Base-by-base conservation (phyloP, 92 coral and sea anemone genomes). In the Paramuricea clavata region DNA sequence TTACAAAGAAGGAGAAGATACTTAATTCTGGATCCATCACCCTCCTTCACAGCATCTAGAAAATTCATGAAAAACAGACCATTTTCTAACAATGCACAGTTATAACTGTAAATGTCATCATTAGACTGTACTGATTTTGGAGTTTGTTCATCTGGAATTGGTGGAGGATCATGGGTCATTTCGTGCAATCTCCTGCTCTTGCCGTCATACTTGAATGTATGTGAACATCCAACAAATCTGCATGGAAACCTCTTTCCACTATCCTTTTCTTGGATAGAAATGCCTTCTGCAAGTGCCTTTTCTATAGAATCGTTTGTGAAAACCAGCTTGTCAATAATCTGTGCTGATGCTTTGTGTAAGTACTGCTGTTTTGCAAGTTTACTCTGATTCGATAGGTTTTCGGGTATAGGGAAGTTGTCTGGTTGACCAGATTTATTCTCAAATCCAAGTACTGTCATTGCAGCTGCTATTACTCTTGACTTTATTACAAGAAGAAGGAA, bases 391-490 rank as follows among this genome's bases (percentile, higher is more conserved):
- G 19, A 16, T 30, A 90, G 34, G 56, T 87, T 70, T 6, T 49
- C 69, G n/a, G 93, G 93, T 6, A 90, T 10, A 0, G 91, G 86
- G 22, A 17, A 76, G 41, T 87, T 75, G 0, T 1, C 35, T 11
- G 93, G 93, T 33, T 77, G 33, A 23, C 88, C 81, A 19, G 76
- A 78, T 59, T 87, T 90, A 25, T 59, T 52, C 19, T 65, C 59
- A 57, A 87, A 74, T 28, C 91, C 91, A 49, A 82, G 82, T 32
- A 82, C 85, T 74, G 23, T 13, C 75, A 81, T 79, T 19, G 90
- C 93, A 71, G 90, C 93, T 22, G 65, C 87, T 49, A 90, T 85
- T 13, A 90, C 88, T 44, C 91, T 90, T 22, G 90, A 34, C 43
- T 85, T 39, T 0, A 82, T 15, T n/a, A 81, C 87, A 86, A 90